Percentiles rank a stretch among this genome's conserved stretches.
Conservation (phyloP, 2,113 vertebrate genomes). For the Sapajus apella region DNA sequence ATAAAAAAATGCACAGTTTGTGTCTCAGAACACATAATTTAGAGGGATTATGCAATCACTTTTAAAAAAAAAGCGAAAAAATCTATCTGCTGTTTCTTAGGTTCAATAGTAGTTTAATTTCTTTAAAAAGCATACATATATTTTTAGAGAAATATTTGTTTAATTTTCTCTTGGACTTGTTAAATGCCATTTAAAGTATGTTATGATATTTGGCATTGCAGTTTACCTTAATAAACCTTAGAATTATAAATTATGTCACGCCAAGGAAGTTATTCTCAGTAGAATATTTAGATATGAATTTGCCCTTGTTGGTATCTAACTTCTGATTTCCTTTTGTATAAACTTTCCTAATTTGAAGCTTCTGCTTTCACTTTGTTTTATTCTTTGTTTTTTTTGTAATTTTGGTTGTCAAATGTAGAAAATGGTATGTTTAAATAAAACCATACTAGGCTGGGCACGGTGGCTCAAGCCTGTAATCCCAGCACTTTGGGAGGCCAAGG, state of each 20-base stretch:
- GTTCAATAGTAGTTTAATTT: conserved; percentile 9
- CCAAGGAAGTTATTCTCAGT: background rate
- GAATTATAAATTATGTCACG: background rate
- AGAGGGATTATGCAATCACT: background rate
- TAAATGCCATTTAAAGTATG: conserved; percentile 36
- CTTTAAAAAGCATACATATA: background rate
- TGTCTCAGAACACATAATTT: conserved; percentile 35
- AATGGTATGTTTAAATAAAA: conserved; percentile 14
- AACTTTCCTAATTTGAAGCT: background rate
- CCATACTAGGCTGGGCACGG: no score
- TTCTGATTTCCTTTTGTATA: conserved; percentile 11
- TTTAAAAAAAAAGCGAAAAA: background rate
- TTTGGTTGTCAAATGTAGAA: conserved; percentile 40
- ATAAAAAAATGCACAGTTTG: background rate
- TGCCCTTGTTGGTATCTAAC: background rate
- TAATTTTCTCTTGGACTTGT: background rate
- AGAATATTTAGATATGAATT: background rate
- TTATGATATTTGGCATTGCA: background rate
- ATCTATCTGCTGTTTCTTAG: background rate
- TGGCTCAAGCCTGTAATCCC: no score
- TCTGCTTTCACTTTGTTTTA: conserved; percentile 8
- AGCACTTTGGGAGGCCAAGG: no score
- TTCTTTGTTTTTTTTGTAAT: background rate
- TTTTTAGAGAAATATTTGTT: conserved; percentile 4
- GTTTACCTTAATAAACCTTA: conserved; percentile 11